Evolutionary conservation across 2,888 invertebrate species (phyloP).

Genomic region (Troides oblongomaculatus): DNA sequence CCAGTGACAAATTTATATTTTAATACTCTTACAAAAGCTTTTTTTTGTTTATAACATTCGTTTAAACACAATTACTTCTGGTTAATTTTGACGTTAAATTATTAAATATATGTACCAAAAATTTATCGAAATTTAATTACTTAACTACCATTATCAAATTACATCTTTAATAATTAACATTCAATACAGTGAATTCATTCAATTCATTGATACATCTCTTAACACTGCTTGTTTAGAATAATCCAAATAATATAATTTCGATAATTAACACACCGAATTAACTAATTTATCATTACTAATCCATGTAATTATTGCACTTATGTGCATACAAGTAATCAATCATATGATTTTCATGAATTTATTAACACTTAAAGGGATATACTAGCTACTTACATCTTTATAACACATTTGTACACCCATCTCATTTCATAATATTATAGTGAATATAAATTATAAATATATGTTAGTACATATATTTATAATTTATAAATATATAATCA

Average conservation of each 20-base stretch:
- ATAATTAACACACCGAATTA: background rate
- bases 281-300: background rate
- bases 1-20: too few relatives aligned
- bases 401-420: conserved; percentile 5
- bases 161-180: too few relatives aligned
- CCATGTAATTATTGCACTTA: background rate
- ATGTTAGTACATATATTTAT: background rate
- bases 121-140: too few relatives aligned
- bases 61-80: too few relatives aligned
- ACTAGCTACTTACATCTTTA: background rate
- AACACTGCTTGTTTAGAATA: background rate
- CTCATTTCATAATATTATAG: background rate
- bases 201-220: too few relatives aligned
- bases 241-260: background rate
- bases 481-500: background rate
- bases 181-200: too few relatives aligned
- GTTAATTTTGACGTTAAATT: too few relatives aligned
- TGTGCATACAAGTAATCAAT: conserved; percentile 14
- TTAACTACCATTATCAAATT: too few relatives aligned
- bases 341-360: conserved; percentile 4
- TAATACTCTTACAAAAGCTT: too few relatives aligned
- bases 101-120: too few relatives aligned
- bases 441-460: too few relatives aligned
- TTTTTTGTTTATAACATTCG: too few relatives aligned
- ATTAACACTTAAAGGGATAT: background rate